Percentiles rank a stretch among this genome's conserved stretches.
Conservation (phyloP, 2,797 vertebrate species). For the Cygnus olor region DNA sequence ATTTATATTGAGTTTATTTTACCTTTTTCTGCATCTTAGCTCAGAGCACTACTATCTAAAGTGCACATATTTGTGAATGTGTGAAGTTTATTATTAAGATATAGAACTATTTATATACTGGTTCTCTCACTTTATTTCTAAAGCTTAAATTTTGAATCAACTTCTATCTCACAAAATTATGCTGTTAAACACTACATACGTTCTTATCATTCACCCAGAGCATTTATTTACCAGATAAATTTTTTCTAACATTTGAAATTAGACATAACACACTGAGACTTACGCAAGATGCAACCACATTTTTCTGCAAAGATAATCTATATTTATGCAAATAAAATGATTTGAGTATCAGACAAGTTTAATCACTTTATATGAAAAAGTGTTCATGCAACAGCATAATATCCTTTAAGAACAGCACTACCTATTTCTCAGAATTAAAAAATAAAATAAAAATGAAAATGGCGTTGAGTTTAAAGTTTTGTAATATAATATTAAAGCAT, state of each 20-base stretch:
- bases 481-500: neutral
- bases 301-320: neutral
- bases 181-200: neutral
- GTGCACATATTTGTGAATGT: neutral
- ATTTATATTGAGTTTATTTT: neutral
- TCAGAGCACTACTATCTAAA: neutral
- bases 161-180: neutral
- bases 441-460: neutral
- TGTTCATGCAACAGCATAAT: neutral
- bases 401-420: fast-evolving
- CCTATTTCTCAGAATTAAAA: neutral
- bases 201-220: neutral
- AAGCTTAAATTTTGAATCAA: neutral
- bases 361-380: neutral
- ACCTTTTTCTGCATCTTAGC: neutral
- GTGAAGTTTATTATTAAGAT: neutral
- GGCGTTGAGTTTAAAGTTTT: neutral
- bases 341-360: neutral
- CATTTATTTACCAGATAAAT: neutral
- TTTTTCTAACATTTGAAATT: neutral
- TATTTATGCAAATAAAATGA: neutral
- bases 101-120: neutral
- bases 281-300: neutral
- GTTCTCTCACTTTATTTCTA: neutral
- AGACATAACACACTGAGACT: neutral